Percentiles rank a stretch among this genome's conserved stretches.
phyloP scores from a whole-genome alignment of 1,140 invertebrate species.

The Drosophila murphyi region DNA sequence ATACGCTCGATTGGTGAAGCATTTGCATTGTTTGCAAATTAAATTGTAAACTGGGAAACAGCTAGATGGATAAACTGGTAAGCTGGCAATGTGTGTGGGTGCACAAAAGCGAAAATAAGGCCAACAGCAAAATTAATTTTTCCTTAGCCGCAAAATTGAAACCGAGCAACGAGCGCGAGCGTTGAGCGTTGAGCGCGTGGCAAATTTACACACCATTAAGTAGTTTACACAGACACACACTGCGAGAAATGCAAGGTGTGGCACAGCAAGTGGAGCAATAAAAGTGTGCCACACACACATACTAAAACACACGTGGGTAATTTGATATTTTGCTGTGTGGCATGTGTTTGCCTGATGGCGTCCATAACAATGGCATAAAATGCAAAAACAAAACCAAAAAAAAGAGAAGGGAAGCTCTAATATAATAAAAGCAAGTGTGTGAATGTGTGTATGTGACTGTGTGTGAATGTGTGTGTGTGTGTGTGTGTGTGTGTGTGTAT shows the following conservation, averaged over 20 bases:
- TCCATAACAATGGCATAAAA: constrained; percentile 47
- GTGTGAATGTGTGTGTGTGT: constrained; percentile 18
- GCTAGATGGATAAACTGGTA: too few relatives aligned
- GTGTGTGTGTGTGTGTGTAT: constrained; percentile 19
- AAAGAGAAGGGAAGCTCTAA: constrained; percentile 46
- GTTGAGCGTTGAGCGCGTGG: constrained; percentile 54
- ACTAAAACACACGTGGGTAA: constrained; percentile 48
- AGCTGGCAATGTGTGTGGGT: constrained; percentile 5
- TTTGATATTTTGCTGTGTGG: constrained; percentile 76
- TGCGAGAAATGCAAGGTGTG: constrained; percentile 53
- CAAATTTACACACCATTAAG: constrained; percentile 84
- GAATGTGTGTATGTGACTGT: constrained; percentile 13
- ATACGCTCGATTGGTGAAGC: constrained; percentile 36
- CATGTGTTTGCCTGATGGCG: constrained; percentile 67
- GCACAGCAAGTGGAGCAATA: constrained; percentile 60
- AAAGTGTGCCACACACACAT: constrained; percentile 46
- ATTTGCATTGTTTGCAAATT: constrained; percentile 54
- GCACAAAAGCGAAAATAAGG: constrained; percentile 34
- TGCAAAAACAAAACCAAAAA: constrained; percentile 11
- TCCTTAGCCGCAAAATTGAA: constrained; percentile 79
- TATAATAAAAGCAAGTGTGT: constrained; percentile 73
- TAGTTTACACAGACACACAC: constrained; percentile 68
- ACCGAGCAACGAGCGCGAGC: constrained; percentile 56
- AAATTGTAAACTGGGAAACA: constrained; percentile 21
- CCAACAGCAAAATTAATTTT: constrained; percentile 72